phyloP scores from a whole-genome alignment of 2,113 vertebrate genomes.

The Elephas maximus region DNA sequence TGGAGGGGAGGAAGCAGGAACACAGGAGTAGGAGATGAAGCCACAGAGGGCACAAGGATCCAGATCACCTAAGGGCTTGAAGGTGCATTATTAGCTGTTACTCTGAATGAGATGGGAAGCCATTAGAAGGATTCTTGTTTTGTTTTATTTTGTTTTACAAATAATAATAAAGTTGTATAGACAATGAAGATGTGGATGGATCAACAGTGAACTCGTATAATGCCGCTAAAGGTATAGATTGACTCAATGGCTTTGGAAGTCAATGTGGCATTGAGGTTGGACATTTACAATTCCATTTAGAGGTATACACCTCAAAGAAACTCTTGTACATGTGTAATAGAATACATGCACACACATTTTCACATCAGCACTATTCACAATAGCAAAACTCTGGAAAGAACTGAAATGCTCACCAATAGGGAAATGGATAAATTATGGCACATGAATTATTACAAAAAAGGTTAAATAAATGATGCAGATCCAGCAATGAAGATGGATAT shows the following conservation, averaged over 20 bases:
- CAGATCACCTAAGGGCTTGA: background rate
- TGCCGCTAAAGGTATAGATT: background rate
- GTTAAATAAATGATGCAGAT: background rate
- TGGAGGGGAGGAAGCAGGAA: background rate
- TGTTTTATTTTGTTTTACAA: background rate
- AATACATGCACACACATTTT: background rate
- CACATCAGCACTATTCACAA: background rate
- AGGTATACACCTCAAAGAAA: background rate
- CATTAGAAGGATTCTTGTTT: background rate
- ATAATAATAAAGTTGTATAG: background rate
- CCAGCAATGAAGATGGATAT: background rate
- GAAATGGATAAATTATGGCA: background rate
- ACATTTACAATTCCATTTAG: background rate
- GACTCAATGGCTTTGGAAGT: background rate
- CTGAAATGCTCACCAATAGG: background rate
- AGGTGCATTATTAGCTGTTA: background rate
- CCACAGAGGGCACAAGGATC: background rate
- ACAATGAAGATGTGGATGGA: background rate
- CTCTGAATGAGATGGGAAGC: background rate
- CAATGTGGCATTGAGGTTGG: background rate
- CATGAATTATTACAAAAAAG: background rate
- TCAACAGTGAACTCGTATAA: background rate
- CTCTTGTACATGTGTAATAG: background rate
- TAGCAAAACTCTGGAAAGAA: background rate
- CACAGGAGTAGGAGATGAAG: background rate